These are phyloP conservation scores for Mythimna pallens DNA, from an alignment of 2,888 invertebrate genomes.

Conservation along the genomic window DNA sequence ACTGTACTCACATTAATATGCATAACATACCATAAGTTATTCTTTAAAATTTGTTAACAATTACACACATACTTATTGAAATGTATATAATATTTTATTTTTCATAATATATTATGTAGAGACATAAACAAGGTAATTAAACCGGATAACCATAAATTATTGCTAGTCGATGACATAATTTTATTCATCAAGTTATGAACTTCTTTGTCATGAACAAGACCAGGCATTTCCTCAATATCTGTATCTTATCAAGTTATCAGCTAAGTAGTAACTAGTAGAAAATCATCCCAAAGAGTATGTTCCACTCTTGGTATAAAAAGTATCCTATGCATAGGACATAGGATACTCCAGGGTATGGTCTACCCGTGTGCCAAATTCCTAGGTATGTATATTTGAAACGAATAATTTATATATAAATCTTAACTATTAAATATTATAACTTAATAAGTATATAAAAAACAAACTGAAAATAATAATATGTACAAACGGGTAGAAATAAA, in stretches of 20 bases:
- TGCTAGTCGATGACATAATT: slow-evolving; percentile 10
- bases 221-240: slow-evolving; percentile 1
- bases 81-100: slow-evolving; percentile 18
- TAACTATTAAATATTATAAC: too few species aligned
- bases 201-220: slow-evolving; percentile 2
- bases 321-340: too few species aligned
- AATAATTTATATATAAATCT: too few species aligned
- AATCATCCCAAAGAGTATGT: too few species aligned
- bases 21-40: slow-evolving; percentile 29
- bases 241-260: neutral
- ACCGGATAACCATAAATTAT: slow-evolving; percentile 20
- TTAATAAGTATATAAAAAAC: too few species aligned
- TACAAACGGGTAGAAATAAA: too few species aligned
- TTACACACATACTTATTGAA: slow-evolving; percentile 31
- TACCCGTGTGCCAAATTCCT: too few species aligned
- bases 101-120: neutral
- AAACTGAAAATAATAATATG: too few species aligned
- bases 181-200: neutral
- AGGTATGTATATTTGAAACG: too few species aligned
- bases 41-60: slow-evolving; percentile 33
- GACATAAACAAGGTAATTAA: slow-evolving; percentile 17
- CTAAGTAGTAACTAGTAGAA: too few species aligned
- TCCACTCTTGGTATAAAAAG: too few species aligned
- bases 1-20: slow-evolving; percentile 27
- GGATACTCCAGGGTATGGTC: too few species aligned